phyloP scores from a whole-genome alignment of 2,113 vertebrate species.

The Gavialis gangeticus region DNA sequence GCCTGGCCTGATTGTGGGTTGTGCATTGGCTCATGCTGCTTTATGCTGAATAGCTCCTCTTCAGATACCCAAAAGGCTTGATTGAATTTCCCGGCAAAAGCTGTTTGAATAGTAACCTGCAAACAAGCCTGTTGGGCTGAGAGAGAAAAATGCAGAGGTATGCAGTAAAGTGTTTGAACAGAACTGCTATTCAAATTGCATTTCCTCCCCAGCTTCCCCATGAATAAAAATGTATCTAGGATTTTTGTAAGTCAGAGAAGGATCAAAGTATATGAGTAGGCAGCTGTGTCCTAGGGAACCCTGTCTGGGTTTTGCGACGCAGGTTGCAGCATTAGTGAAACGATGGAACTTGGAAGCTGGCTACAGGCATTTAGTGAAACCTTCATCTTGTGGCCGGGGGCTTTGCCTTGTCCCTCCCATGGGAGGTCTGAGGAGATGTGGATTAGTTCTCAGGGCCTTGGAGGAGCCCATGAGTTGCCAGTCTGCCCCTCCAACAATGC shows the following conservation, averaged over 20 bases:
- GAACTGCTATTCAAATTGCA: not conserved
- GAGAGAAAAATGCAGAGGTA: not conserved
- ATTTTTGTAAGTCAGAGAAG: not conserved
- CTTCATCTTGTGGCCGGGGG: not conserved
- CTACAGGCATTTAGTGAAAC: not conserved
- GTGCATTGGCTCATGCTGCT: conserved; percentile 43
- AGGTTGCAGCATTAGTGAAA: not conserved
- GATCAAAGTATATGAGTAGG: not conserved
- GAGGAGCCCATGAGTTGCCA: no score
- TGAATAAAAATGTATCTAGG: not conserved
- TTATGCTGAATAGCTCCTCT: conserved; percentile 49
- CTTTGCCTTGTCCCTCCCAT: not conserved
- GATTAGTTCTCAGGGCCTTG: not conserved
- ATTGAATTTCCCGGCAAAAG: not conserved
- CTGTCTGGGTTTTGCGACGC: not conserved
- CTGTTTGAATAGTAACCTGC: not conserved
- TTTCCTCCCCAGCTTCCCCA: not conserved
- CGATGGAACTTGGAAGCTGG: not conserved
- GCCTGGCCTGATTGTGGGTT: conserved; percentile 74
- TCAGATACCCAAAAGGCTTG: not conserved
- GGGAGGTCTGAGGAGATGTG: not conserved
- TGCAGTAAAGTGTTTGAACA: not conserved
- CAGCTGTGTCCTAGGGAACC: not conserved
- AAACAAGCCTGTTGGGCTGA: not conserved
- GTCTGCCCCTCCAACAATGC: not conserved